Conservation (phyloP, 2,797 vertebrate species). For the Rhinophrynus dorsalis region DNA sequence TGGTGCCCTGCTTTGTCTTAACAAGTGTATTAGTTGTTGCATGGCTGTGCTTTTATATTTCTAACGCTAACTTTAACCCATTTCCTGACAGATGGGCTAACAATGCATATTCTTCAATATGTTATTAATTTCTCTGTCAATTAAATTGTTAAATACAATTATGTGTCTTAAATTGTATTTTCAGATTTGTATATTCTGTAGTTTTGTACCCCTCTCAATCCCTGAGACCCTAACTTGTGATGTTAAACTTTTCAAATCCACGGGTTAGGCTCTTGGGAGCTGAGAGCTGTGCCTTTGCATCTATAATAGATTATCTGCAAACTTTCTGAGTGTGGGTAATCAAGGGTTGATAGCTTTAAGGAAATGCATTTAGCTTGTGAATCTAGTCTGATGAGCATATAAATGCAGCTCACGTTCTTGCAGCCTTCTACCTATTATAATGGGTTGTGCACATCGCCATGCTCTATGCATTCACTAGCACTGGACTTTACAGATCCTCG, state of each 20-base stretch:
- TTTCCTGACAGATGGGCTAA: background rate
- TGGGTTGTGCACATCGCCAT: background rate
- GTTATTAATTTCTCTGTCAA: background rate
- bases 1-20: background rate
- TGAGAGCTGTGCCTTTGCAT: constrained; percentile 87
- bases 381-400: background rate
- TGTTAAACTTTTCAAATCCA: constrained; percentile 97
- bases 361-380: no score
- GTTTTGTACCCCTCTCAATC: constrained; percentile 88
- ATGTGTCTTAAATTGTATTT: background rate
- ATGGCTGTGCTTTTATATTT: background rate
- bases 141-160: background rate
- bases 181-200: background rate
- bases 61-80: background rate
- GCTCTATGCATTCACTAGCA: constrained; percentile 17
- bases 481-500: constrained; percentile 5
- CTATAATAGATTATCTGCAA: constrained; percentile 49
- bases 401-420: background rate
- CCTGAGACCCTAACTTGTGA: constrained; percentile 99
- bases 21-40: background rate
- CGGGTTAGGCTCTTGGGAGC: constrained; percentile 99
- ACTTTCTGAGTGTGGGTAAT: background rate
- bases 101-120: background rate
- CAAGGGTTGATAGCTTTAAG: background rate
- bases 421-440: background rate